Conservation (phyloP, 2,113 vertebrate species). For the Procapra przewalskii region DNA sequence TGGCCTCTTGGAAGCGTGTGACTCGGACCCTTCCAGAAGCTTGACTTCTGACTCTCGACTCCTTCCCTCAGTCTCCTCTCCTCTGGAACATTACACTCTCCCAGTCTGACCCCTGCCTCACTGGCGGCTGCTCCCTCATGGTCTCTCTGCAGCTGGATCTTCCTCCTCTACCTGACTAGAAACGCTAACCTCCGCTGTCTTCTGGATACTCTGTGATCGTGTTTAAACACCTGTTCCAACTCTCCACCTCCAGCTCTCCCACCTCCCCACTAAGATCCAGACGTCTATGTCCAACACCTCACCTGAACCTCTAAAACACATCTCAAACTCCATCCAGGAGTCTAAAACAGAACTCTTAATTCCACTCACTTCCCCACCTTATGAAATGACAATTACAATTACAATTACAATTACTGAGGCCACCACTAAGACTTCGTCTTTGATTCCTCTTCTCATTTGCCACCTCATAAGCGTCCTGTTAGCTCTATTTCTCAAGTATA, state of each 20-base stretch:
- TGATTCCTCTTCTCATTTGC: background rate
- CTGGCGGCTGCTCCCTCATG: background rate
- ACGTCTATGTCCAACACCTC: background rate
- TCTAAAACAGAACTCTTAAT: background rate
- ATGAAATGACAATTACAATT: no score
- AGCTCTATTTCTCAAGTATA: background rate
- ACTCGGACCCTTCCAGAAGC: background rate
- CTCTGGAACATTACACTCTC: background rate
- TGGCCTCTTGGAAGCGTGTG: background rate
- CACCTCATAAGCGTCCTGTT: background rate
- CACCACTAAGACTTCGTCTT: background rate
- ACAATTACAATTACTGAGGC: background rate
- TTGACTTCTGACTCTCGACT: background rate
- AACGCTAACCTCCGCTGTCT: background rate
- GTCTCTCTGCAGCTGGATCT: background rate
- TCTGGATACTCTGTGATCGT: background rate
- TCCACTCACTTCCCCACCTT: background rate
- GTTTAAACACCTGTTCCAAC: background rate
- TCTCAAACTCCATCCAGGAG: background rate
- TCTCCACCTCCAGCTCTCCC: background rate
- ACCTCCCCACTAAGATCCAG: background rate
- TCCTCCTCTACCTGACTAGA: background rate
- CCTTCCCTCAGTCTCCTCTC: background rate
- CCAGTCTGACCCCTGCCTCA: background rate
- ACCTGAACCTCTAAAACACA: background rate